Conservation (phyloP, 2,113 vertebrate genomes). For the Vireo altiloquus region DNA sequence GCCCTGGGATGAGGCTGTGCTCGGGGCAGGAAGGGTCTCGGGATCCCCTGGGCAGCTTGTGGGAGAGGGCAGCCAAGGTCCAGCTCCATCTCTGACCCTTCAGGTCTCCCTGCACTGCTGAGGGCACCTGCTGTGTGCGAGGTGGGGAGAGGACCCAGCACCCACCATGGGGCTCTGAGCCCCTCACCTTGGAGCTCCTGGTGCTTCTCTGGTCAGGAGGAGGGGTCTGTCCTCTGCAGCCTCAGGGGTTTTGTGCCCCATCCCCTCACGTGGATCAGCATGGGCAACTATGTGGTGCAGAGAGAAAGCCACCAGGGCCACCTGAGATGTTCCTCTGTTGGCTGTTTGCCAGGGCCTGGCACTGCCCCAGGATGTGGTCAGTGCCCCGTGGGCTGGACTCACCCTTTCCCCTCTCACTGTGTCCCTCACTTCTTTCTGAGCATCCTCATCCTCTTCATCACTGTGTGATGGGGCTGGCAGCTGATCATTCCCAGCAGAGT, state of each 20-base stretch:
- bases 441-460: neutral
- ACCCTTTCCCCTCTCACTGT: neutral
- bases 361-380: neutral
- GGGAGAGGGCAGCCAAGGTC: neutral
- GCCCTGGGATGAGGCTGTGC: neutral
- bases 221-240: neutral
- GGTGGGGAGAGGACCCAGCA: neutral
- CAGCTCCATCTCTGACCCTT: neutral
- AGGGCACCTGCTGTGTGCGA: accelerated
- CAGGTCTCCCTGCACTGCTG: neutral
- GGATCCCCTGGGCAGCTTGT: neutral
- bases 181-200: neutral
- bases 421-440: neutral
- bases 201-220: neutral
- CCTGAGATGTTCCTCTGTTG: neutral
- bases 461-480: neutral
- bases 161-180: neutral
- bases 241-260: neutral
- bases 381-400: neutral
- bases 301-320: neutral
- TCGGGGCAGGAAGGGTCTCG: accelerated
- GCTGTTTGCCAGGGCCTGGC: neutral
- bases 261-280: neutral
- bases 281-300: neutral
- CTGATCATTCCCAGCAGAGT: neutral